Evolutionary conservation across 2,888 invertebrate genomes (phyloP).

Genomic region (Minunthozetes semirufus): DNA sequence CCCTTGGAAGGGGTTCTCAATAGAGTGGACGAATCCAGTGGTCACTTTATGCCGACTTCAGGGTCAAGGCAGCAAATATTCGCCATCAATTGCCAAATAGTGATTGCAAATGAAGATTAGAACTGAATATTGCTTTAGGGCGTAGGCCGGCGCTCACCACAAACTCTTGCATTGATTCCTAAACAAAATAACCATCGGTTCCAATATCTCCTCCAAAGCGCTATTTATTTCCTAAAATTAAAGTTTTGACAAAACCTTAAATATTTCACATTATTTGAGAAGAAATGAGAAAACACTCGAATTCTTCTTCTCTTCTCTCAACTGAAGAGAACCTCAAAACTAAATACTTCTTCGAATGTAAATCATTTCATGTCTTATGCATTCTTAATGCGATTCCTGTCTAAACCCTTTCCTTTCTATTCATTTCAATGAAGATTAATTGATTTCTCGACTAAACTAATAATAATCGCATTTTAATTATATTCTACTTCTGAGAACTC

Average conservation of each 20-base stretch:
- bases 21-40: conserved; percentile 19
- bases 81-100: conserved; percentile 20
- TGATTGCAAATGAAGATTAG: conserved; percentile 23
- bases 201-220: background rate
- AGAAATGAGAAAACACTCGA: background rate
- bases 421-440: conserved; percentile 11
- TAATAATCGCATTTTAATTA: conserved; percentile 22
- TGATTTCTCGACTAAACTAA: background rate
- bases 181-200: conserved; percentile 18
- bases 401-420: conserved; percentile 23
- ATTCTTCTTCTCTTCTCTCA: background rate
- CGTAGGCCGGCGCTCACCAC: conserved; percentile 11
- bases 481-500: background rate
- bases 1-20: conserved; percentile 21
- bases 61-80: conserved; percentile 20
- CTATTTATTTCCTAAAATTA: conserved; percentile 25
- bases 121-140: conserved; percentile 20
- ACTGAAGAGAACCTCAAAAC: conserved; percentile 1
- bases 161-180: conserved; percentile 2
- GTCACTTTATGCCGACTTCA: conserved; percentile 25
- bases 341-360: background rate
- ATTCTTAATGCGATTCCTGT: background rate
- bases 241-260: conserved; percentile 7
- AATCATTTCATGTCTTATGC: conserved; percentile 14
- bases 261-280: conserved; percentile 1